These are phyloP conservation scores for Microplitis demolitor DNA, from an alignment of 1,140 invertebrate genomes.

Conservation along the genomic window DNA sequence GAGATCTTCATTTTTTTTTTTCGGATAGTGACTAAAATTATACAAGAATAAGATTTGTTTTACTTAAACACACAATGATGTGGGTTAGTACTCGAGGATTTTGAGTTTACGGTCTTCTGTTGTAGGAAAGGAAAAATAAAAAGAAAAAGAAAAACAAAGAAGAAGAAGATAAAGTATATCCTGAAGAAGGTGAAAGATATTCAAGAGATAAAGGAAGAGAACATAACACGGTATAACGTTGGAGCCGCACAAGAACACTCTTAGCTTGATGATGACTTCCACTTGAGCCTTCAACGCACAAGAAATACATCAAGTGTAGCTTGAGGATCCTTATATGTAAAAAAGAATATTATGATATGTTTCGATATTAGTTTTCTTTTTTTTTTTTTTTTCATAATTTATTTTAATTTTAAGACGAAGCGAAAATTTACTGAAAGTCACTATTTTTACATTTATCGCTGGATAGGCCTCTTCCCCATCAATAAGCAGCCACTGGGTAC, in stretches of 20 bases:
- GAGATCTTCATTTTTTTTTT: too few species aligned
- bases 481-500: too few species aligned
- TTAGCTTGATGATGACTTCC: slow-evolving; percentile 49
- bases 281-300: slow-evolving; percentile 43
- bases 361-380: not conserved
- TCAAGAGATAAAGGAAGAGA: slow-evolving; percentile 28
- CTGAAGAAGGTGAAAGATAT: not conserved
- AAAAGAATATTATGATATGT: not conserved
- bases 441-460: too few species aligned
- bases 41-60: slow-evolving; percentile 61
- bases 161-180: slow-evolving; percentile 1
- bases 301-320: slow-evolving; percentile 1
- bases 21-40: slow-evolving; percentile 44
- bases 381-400: too few species aligned
- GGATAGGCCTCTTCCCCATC: too few species aligned
- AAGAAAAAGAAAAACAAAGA: slow-evolving; percentile 6
- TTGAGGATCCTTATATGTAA: not conserved
- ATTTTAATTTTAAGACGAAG: too few species aligned
- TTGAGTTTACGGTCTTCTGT: not conserved
- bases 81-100: slow-evolving; percentile 29
- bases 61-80: slow-evolving; percentile 40
- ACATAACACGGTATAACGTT: slow-evolving; percentile 40
- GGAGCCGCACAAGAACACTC: slow-evolving; percentile 44
- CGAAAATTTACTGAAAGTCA: too few species aligned
- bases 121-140: slow-evolving; percentile 1